Percentiles rank a stretch among this genome's conserved stretches.
Evolutionary conservation across 2,113 vertebrate species (phyloP).

Genomic region (Grammatotria lemairii): DNA sequence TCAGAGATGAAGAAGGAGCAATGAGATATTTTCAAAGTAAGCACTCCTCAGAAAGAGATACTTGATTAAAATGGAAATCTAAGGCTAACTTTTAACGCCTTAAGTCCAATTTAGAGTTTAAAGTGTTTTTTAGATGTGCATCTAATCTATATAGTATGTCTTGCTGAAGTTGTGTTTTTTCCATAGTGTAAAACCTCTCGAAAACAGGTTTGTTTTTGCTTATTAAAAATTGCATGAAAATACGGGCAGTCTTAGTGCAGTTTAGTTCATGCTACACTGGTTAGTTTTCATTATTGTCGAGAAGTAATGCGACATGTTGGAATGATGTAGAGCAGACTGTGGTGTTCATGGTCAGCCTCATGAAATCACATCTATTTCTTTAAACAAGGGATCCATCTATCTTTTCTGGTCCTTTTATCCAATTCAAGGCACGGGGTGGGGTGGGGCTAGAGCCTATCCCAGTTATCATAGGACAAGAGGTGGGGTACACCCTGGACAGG

Average conservation of each 20-base stretch:
- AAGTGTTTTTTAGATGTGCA: not conserved
- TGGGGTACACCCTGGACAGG: not conserved
- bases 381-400: not conserved
- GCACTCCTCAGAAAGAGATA: not conserved
- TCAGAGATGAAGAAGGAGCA: not conserved
- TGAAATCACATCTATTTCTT: not conserved
- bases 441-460: not conserved
- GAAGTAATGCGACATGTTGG: not conserved
- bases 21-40: not conserved
- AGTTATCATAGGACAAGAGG: not conserved
- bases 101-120: not conserved
- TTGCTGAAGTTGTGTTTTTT: not conserved
- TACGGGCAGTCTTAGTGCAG: no score
- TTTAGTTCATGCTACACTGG: no score
- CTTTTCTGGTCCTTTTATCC: not conserved
- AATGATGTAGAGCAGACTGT: not conserved
- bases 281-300: no score
- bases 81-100: not conserved
- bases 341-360: not conserved
- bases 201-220: not conserved
- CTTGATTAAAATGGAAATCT: not conserved
- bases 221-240: not conserved
- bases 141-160: not conserved
- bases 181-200: not conserved
- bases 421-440: not conserved